A percentile compares a stretch with the other conserved stretches of the same genome.
These are phyloP conservation scores for Dusona sp. DNA, from an alignment of 2,888 invertebrate genomes.

Conservation along the genomic window DNA sequence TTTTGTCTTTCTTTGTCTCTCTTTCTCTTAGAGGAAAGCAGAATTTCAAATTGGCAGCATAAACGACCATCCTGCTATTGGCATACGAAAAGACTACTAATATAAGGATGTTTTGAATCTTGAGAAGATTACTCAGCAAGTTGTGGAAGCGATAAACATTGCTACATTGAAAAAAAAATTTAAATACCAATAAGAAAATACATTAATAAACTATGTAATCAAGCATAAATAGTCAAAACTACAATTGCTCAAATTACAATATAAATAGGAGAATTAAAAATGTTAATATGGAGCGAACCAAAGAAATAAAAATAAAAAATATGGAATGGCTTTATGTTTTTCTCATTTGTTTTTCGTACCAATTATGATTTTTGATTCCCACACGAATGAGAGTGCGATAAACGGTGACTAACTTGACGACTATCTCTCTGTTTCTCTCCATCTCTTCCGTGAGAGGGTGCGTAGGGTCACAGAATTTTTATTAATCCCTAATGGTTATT, in stretches of 20 bases:
- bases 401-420: constrained; percentile 39
- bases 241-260: too few species aligned
- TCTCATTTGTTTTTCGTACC: constrained; percentile 20
- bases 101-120: constrained; percentile 31
- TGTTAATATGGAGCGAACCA: not conserved
- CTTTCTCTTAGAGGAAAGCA: constrained; percentile 21
- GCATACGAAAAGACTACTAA: not conserved
- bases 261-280: not conserved
- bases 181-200: not conserved
- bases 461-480: constrained; percentile 68
- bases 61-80: constrained; percentile 27
- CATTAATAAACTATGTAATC: not conserved
- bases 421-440: constrained; percentile 7
- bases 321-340: not conserved
- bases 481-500: constrained; percentile 74
- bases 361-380: constrained; percentile 14
- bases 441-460: constrained; percentile 24
- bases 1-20: constrained; percentile 3
- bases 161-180: not conserved
- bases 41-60: constrained; percentile 34
- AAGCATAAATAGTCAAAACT: not conserved
- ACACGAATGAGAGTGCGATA: constrained; percentile 29
- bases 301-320: not conserved
- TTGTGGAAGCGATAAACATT: not conserved
- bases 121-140: not conserved